These are phyloP conservation scores for Drosophila malerkotliana DNA, from an alignment of 1,140 invertebrate genomes.

Conservation along the genomic window DNA sequence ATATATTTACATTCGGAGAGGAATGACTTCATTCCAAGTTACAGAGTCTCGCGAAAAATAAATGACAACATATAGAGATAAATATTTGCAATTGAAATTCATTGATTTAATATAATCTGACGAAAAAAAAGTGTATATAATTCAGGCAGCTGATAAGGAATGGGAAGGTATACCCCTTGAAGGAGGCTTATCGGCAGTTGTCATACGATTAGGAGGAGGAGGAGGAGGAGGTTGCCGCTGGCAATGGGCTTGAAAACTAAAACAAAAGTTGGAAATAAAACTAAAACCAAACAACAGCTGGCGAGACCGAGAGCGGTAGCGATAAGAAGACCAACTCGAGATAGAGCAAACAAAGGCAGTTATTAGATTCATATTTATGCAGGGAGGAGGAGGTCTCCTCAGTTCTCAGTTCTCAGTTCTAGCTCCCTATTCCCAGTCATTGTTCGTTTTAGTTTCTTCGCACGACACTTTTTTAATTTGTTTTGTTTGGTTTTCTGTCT, in stretches of 20 bases:
- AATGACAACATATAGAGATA: background rate
- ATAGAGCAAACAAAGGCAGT: conserved; percentile 62
- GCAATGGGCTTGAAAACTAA: conserved; percentile 33
- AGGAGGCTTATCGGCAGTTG: conserved; percentile 39
- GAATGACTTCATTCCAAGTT: conserved; percentile 30
- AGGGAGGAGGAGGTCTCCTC: conserved; percentile 6
- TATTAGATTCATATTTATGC: conserved; percentile 69
- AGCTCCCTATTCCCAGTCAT: background rate
- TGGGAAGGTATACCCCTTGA: conserved; percentile 7
- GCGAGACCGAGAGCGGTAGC: background rate
- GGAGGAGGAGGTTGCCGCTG: conserved; percentile 11
- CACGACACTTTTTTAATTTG: conserved; percentile 41
- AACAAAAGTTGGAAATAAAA: conserved; percentile 36
- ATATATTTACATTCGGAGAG: conserved; percentile 10
- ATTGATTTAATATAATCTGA: conserved; percentile 35
- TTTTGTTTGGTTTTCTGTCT: conserved; percentile 14
- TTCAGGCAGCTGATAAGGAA: conserved; percentile 31
- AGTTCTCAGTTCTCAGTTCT: no score
- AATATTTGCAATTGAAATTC: conserved; percentile 37
- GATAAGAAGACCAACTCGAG: conserved; percentile 39
- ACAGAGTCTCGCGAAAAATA: conserved; percentile 5
- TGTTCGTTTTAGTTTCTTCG: conserved; percentile 2
- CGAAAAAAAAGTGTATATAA: background rate
- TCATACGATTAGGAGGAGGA: conserved; percentile 6
- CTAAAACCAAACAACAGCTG: conserved; percentile 42